These are phyloP conservation scores for Baccha elongata DNA, from an alignment of 2,888 invertebrate species.

Conservation along the genomic window DNA sequence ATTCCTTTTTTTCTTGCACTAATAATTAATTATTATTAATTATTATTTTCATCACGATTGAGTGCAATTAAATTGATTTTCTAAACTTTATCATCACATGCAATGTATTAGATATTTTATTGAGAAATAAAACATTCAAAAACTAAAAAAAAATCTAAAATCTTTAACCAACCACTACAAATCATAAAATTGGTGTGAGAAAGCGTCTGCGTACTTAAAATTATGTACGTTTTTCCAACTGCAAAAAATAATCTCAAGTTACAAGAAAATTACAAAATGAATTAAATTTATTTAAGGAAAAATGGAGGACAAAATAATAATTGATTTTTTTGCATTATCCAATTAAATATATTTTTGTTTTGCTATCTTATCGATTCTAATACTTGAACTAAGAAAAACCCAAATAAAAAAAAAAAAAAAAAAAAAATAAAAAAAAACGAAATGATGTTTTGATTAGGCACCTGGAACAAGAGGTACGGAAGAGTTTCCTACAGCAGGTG, in stretches of 20 bases:
- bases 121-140: slow-evolving; percentile 50
- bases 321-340: slow-evolving; percentile 53
- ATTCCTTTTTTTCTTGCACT: too few species aligned
- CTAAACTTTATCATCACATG: slow-evolving; percentile 57
- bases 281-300: slow-evolving; percentile 25
- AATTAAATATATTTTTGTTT: slow-evolving; percentile 48
- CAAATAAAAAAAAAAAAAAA: slow-evolving; percentile 39
- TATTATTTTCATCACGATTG: too few species aligned
- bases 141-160: slow-evolving; percentile 29
- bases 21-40: too few species aligned
- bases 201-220: slow-evolving; percentile 54
- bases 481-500: slow-evolving; percentile 82
- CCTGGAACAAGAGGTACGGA: slow-evolving; percentile 84
- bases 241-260: slow-evolving; percentile 67
- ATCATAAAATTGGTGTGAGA: slow-evolving; percentile 9
- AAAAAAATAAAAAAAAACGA: slow-evolving; percentile 55
- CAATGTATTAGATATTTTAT: slow-evolving; percentile 65
- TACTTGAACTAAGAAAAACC: slow-evolving; percentile 12
- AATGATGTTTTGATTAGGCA: slow-evolving; percentile 79
- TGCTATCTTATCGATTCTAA: slow-evolving; percentile 43
- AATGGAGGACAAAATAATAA: slow-evolving; percentile 52
- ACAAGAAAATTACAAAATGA: slow-evolving; percentile 43
- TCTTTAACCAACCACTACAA: slow-evolving; percentile 32
- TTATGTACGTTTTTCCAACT: slow-evolving; percentile 53
- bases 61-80: slow-evolving; percentile 6